Percentiles rank a stretch among this genome's conserved stretches.
These are phyloP conservation scores for Emys orbicularis DNA, from an alignment of 2,797 vertebrate species.

Conservation along the genomic window DNA sequence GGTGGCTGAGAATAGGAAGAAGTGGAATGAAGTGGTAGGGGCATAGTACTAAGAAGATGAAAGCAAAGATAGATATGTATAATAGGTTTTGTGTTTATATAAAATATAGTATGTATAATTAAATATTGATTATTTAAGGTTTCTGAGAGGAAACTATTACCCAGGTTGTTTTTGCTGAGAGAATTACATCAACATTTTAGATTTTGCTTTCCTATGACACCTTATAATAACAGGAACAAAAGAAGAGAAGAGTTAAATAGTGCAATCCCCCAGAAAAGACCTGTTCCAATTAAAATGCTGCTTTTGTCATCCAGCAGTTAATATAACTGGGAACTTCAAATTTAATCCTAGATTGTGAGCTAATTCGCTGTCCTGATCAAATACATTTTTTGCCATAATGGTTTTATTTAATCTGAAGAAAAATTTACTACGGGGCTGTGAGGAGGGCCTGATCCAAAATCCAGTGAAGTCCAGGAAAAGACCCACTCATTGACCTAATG, in stretches of 20 bases:
- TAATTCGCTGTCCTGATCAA: neutral
- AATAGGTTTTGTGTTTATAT: neutral
- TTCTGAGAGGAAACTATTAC: neutral
- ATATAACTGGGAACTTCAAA: neutral
- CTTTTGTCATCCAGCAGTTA: neutral
- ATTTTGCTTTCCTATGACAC: conserved; percentile 7
- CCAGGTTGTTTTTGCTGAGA: neutral
- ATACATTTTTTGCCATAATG: neutral
- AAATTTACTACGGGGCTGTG: neutral
- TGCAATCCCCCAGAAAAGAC: conserved; percentile 12
- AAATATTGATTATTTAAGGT: neutral
- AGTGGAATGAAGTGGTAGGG: neutral
- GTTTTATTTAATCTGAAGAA: neutral
- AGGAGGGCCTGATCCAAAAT: neutral
- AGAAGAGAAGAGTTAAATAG: conserved; percentile 43
- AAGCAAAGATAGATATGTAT: neutral
- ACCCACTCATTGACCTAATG: neutral
- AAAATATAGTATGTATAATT: neutral
- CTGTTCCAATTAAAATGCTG: conserved; percentile 15
- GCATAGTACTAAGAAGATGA: neutral
- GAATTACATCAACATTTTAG: conserved; percentile 31
- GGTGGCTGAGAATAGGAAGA: neutral
- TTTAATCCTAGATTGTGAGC: neutral
- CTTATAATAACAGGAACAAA: conserved; percentile 31
- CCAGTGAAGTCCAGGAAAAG: neutral